Conservation (phyloP, 1,140 invertebrate genomes). For the Heliothis virescens region DNA sequence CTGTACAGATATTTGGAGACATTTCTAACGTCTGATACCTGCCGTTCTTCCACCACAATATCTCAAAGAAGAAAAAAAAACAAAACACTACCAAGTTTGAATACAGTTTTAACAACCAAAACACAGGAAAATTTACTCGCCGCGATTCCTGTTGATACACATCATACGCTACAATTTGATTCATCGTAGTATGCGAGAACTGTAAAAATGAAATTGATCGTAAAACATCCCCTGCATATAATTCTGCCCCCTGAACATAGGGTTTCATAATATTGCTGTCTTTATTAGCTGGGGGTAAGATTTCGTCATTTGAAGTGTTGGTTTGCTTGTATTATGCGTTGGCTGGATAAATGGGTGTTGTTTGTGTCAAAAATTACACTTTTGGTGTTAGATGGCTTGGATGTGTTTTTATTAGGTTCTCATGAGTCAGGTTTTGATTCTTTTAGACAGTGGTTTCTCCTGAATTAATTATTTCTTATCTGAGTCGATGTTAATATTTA, state of each 20-base stretch:
- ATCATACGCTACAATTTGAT: slow-evolving; percentile 28
- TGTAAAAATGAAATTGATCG: slow-evolving; percentile 51
- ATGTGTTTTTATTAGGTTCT: no score
- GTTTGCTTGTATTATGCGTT: slow-evolving; percentile 15
- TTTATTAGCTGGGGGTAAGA: slow-evolving; percentile 48
- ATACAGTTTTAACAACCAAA: slow-evolving; percentile 11
- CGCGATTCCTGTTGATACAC: slow-evolving; percentile 23
- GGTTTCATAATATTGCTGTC: slow-evolving; percentile 37
- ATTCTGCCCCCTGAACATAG: slow-evolving; percentile 35
- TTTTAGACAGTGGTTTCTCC: no score
- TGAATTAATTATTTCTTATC: no score
- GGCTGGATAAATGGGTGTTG: not conserved
- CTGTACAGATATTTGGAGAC: no score
- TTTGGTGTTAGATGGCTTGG: no score
- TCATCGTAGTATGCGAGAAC: slow-evolving; percentile 34
- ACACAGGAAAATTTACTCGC: slow-evolving; percentile 27
- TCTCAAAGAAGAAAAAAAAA: no score
- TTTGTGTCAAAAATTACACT: not conserved
- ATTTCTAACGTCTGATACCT: no score
- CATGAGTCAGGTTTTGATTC: no score
- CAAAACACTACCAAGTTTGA: not conserved
- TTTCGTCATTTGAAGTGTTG: slow-evolving; percentile 35
- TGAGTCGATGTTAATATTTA: no score
- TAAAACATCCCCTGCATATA: slow-evolving; percentile 49
- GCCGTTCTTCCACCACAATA: no score